Conservation (phyloP, 2,888 invertebrate species). For the Scaptomyza parva region DNA sequence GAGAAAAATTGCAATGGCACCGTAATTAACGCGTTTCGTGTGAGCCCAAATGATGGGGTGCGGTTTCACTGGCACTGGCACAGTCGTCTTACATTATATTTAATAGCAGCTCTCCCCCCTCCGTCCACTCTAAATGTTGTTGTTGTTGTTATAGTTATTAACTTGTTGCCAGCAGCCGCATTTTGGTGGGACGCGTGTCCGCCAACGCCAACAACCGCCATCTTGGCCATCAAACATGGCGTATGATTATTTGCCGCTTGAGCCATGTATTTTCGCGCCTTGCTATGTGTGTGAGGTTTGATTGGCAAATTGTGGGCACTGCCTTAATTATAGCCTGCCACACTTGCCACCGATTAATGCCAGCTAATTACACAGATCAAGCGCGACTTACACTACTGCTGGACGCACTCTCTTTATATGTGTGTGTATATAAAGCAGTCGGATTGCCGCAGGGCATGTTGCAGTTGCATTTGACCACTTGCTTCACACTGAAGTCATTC, state of each 20-base stretch:
- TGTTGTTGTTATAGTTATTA: slow-evolving; percentile 59
- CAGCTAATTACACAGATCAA: slow-evolving; percentile 55
- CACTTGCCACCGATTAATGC: slow-evolving; percentile 40
- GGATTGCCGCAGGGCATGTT: slow-evolving; percentile 2
- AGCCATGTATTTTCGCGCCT: slow-evolving; percentile 64
- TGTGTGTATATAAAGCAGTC: slow-evolving; percentile 40
- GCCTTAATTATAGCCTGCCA: slow-evolving; percentile 49
- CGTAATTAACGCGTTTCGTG: slow-evolving; percentile 77
- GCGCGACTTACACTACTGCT: not conserved
- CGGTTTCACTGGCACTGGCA: slow-evolving; percentile 13
- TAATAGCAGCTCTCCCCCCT: slow-evolving; percentile 68
- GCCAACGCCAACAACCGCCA: too few relatives aligned
- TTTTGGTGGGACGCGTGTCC: slow-evolving; percentile 22
- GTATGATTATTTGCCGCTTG: slow-evolving; percentile 56
- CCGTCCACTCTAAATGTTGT: too few relatives aligned
- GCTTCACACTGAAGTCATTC: slow-evolving; percentile 61
- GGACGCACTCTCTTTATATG: not conserved
- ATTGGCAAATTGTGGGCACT: slow-evolving; percentile 73
- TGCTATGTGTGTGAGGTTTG: slow-evolving; percentile 58
- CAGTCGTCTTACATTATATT: slow-evolving; percentile 58
- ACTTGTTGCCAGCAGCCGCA: slow-evolving; percentile 66
- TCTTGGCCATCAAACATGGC: slow-evolving; percentile 46
- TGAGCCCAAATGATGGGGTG: slow-evolving; percentile 71
- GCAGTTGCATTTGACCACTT: slow-evolving; percentile 46
- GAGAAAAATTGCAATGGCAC: slow-evolving; percentile 68